Conservation (phyloP, 2,113 vertebrate species). For the Malurus cyaneus region DNA sequence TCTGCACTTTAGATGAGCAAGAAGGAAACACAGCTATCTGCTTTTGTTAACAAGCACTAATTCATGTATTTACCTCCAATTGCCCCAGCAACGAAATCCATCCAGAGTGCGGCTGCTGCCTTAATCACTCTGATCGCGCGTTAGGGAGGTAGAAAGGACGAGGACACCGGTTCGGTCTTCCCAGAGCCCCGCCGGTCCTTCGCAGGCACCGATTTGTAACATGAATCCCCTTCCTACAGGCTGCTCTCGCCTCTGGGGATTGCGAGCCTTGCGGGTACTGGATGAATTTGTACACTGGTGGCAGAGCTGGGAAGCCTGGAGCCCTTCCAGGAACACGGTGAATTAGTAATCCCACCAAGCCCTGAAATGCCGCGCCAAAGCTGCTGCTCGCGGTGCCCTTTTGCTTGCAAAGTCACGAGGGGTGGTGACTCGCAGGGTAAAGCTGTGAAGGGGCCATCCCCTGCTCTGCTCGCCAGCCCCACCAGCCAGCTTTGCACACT, state of each 20-base stretch:
- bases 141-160: background rate
- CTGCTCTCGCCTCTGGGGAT: background rate
- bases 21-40: background rate
- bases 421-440: background rate
- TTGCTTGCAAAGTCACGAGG: background rate
- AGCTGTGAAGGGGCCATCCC: background rate
- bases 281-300: background rate
- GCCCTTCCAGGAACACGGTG: background rate
- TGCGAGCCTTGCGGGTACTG: background rate
- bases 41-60: background rate
- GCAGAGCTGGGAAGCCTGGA: conserved; percentile 10
- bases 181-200: background rate
- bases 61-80: conserved; percentile 84
- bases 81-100: conserved; percentile 93
- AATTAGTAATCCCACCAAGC: conserved; percentile 27
- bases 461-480: background rate
- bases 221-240: background rate
- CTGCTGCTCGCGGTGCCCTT: background rate
- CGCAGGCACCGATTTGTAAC: background rate
- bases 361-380: background rate
- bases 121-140: background rate
- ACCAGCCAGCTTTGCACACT: background rate
- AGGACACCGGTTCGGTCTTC: background rate
- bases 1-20: background rate
- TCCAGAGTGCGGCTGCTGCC: conserved; percentile 41